These are phyloP conservation scores for Drosophila littoralis DNA, from an alignment of 1,140 invertebrate species.

Conservation along the genomic window DNA sequence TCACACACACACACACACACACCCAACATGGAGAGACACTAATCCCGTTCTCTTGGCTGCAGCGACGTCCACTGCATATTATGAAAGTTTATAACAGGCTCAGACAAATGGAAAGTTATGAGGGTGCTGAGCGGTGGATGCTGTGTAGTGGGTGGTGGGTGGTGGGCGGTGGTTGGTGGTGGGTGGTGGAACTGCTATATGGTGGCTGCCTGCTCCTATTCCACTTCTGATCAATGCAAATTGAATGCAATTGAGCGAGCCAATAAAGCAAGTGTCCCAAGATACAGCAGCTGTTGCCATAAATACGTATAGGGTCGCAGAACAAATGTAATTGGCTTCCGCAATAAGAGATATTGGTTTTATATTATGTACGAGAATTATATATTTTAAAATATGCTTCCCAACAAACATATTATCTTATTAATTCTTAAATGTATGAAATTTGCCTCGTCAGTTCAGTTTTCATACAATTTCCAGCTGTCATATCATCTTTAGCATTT, in stretches of 20 bases:
- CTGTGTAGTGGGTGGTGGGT: not conserved
- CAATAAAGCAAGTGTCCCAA: constrained; percentile 4
- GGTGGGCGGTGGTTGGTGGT: not conserved
- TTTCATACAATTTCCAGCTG: no score
- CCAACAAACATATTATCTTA: no score
- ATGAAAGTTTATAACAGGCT: constrained; percentile 56
- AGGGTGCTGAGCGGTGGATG: not conserved
- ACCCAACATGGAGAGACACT: constrained; percentile 32
- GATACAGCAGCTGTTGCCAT: constrained; percentile 28
- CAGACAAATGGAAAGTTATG: constrained; percentile 56
- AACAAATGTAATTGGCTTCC: constrained; percentile 58
- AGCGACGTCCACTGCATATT: constrained; percentile 30
- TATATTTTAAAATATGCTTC: no score
- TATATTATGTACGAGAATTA: no score
- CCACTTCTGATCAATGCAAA: constrained; percentile 66
- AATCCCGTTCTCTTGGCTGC: constrained; percentile 50
- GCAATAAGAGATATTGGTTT: not conserved
- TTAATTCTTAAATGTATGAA: no score
- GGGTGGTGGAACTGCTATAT: not conserved
- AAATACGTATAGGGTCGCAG: constrained; percentile 4
- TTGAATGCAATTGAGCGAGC: constrained; percentile 59
- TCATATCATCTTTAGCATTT: no score
- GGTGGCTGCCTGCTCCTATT: constrained; percentile 4
- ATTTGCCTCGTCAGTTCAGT: no score
- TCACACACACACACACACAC: not conserved